These are phyloP conservation scores for Euphonia xanthogaster DNA, from an alignment of 2,797 vertebrate genomes.

Conservation along the genomic window DNA sequence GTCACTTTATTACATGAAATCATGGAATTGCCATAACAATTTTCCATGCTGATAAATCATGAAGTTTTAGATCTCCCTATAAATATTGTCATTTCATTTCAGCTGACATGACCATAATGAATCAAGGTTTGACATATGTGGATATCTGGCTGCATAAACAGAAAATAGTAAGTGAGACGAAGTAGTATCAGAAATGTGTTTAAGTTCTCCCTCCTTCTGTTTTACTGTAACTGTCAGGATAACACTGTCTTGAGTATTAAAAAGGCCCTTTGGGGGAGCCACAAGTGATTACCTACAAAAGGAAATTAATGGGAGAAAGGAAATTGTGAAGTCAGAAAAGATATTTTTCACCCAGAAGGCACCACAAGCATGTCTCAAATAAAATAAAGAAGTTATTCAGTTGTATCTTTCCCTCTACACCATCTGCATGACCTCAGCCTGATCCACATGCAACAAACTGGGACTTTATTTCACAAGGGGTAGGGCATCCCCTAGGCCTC, in stretches of 20 bases:
- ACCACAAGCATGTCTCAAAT: not conserved
- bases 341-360: not conserved
- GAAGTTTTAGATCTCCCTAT: not conserved
- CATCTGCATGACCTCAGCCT: rapidly evolving
- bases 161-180: not conserved
- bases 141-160: not conserved
- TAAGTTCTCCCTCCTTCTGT: not conserved
- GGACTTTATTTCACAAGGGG: not conserved
- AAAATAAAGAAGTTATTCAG: not conserved
- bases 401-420: not conserved
- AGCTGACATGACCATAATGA: not conserved
- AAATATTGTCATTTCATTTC: conserved; percentile 7
- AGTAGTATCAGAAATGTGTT: not conserved
- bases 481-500: not conserved
- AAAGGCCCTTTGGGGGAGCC: not conserved
- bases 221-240: not conserved
- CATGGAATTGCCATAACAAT: not conserved
- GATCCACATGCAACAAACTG: not conserved
- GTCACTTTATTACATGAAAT: not conserved
- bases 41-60: not conserved
- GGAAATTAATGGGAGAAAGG: not conserved
- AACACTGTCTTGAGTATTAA: not conserved
- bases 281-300: not conserved
- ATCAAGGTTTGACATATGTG: not conserved
- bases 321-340: not conserved